These are phyloP conservation scores for Ceratosolen solmsi DNA, from an alignment of 1,140 invertebrate species.

Conservation along the genomic window DNA sequence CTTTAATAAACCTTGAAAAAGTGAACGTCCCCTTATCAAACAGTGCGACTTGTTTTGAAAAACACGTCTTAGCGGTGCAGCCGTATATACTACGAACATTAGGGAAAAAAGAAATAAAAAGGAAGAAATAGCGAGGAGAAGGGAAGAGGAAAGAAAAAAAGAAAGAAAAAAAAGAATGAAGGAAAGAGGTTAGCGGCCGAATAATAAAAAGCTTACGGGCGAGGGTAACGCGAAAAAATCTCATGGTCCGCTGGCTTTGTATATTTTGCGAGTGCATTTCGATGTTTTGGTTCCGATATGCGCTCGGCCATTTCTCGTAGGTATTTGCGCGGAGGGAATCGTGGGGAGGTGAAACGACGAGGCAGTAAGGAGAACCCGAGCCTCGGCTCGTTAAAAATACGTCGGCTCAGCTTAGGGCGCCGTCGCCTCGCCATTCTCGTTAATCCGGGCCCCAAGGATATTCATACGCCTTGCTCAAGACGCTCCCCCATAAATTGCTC, in stretches of 20 bases:
- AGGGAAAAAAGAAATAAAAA: too few species aligned
- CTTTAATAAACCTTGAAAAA: too few species aligned
- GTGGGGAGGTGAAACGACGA: slow-evolving; percentile 36
- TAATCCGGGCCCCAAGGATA: slow-evolving; percentile 47
- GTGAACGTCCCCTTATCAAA: too few species aligned
- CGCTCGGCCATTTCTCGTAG: slow-evolving; percentile 28
- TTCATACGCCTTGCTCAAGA: slow-evolving; percentile 36
- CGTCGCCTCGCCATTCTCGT: slow-evolving; percentile 23
- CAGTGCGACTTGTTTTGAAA: slow-evolving; percentile 20
- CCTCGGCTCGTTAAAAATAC: slow-evolving; percentile 50
- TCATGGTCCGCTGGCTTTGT: not conserved
- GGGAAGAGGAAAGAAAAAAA: too few species aligned
- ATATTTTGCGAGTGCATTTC: slow-evolving; percentile 49
- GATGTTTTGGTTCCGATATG: slow-evolving; percentile 41
- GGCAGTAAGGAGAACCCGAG: not conserved
- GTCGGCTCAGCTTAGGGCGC: slow-evolving; percentile 47
- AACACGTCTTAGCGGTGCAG: not conserved
- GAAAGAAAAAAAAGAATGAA: not conserved
- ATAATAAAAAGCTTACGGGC: not conserved
- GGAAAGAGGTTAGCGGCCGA: not conserved
- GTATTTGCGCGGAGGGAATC: not conserved
- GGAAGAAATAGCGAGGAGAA: too few species aligned
- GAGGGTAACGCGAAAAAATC: not conserved
- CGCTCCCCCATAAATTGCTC: not conserved
- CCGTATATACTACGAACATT: not conserved